Base-by-base conservation (phyloP, 2,113 vertebrate genomes). In the Tragelaphus scriptus region DNA sequence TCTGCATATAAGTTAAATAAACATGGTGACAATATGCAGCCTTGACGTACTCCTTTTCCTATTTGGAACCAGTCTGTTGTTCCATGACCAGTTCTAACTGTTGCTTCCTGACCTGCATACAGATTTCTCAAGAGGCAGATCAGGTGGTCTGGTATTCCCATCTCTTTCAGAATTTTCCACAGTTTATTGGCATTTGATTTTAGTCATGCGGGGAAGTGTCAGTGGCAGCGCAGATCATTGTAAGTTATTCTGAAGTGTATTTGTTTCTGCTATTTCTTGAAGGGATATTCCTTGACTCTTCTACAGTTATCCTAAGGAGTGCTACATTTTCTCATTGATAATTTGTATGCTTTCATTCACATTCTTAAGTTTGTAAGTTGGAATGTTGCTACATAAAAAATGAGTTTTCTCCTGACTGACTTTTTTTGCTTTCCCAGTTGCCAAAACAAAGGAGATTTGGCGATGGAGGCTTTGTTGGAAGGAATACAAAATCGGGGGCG, bases 391-490 rank as follows among this genome's bases (percentile, higher is more conserved):
- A 81, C 90, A 85, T 94, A 86, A 97, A 9, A 1, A 97, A 40
- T 85, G 26, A 51, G 93, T 97, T 90, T 25, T 88, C 47, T 77
- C 17, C 68, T 95, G 94, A 97, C 26, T 1, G 1, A 49, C 25
- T 55, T 84, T 53, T 91, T 91, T 91, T 91, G 0, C 23, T 96
- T 97, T 51, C 32, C 88, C 93, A 95, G 98, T 94, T 97, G 85
- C 96, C 97, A 71, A 77, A 96, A 14, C 87, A 94, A 80, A 93
- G 89, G 21, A 80, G 95, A 97, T 95, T 97, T 97, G 84, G 92
- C 2, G 36, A 99, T 99, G 99, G 99, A 99, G 97, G 98, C 99
- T 92, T 97, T 99, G 95, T 98, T 99, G 98, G 98, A 99, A 98
- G 98, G 98, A 96, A 98, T 99, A 97, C 98, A 99, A 9, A 98